Percentiles rank a stretch among this genome's conserved stretches.
Conservation (phyloP, 2,888 invertebrate genomes). For the Bellardia bayeri region DNA sequence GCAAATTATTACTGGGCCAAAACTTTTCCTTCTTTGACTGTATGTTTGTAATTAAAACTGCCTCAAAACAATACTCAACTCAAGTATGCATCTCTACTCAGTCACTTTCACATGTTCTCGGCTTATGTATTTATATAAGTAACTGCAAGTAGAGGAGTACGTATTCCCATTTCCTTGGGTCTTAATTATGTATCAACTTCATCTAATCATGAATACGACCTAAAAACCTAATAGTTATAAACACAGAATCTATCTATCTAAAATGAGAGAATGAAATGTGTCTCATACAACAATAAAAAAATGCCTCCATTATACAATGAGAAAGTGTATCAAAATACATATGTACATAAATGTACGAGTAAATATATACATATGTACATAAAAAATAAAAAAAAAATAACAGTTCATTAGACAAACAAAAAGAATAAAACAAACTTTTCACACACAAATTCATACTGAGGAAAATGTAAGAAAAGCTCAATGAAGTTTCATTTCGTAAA, state of each 20-base stretch:
- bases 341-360: not conserved
- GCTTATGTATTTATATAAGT: no score
- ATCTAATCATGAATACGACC: slow-evolving; percentile 41
- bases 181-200: slow-evolving; percentile 39
- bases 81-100: not conserved
- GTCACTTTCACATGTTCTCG: slow-evolving; percentile 7
- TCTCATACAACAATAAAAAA: not conserved
- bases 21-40: not conserved
- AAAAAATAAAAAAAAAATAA: not conserved
- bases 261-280: not conserved
- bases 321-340: slow-evolving; percentile 8
- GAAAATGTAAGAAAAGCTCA: slow-evolving; percentile 26
- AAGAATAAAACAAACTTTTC: slow-evolving; percentile 16
- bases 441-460: not conserved
- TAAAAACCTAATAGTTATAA: slow-evolving; percentile 47
- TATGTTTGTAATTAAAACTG: slow-evolving; percentile 24
- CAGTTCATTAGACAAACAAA: slow-evolving; percentile 33
- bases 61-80: slow-evolving; percentile 11
- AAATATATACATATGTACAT: no score
- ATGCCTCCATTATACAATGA: slow-evolving; percentile 2
- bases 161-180: slow-evolving; percentile 12
- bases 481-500: slow-evolving; percentile 28
- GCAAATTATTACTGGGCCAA: not conserved
- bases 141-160: not conserved
- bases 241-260: slow-evolving; percentile 2